Evolutionary conservation across 2,113 vertebrate genomes (phyloP).

Genomic region (Odocoileus hemionus): DNA sequence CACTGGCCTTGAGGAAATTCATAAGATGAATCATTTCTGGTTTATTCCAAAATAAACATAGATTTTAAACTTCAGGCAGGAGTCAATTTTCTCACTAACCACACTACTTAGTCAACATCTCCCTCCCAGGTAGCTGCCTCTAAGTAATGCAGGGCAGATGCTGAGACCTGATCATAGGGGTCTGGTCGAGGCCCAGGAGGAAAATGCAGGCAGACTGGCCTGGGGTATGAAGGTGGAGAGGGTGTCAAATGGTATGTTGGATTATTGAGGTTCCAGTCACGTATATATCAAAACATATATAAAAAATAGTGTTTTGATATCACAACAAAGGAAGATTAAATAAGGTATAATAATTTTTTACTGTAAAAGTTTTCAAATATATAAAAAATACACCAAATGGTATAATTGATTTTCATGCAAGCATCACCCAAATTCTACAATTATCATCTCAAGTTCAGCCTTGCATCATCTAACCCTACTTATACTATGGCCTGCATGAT

Average conservation of each 20-base stretch:
- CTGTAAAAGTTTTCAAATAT: background rate
- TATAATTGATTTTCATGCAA: background rate
- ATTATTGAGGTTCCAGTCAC: background rate
- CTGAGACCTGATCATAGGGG: accelerated
- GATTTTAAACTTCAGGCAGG: conserved; percentile 24
- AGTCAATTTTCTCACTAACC: background rate
- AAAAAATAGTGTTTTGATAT: background rate
- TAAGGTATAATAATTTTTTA: background rate
- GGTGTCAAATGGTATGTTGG: background rate
- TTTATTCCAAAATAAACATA: background rate
- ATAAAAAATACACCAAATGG: background rate
- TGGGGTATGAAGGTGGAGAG: background rate
- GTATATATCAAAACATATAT: background rate
- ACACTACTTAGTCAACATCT: background rate
- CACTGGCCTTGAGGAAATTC: background rate
- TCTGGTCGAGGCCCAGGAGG: background rate
- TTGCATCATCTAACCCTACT: background rate
- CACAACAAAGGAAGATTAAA: background rate
- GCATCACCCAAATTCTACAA: background rate
- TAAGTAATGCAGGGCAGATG: background rate
- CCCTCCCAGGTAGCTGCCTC: background rate
- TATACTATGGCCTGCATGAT: background rate
- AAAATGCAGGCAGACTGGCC: background rate
- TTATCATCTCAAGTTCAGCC: background rate
- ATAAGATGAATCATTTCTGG: background rate